Base-by-base conservation (phyloP, 2,888 invertebrate genomes). In the Drosophila austrosaltans region DNA sequence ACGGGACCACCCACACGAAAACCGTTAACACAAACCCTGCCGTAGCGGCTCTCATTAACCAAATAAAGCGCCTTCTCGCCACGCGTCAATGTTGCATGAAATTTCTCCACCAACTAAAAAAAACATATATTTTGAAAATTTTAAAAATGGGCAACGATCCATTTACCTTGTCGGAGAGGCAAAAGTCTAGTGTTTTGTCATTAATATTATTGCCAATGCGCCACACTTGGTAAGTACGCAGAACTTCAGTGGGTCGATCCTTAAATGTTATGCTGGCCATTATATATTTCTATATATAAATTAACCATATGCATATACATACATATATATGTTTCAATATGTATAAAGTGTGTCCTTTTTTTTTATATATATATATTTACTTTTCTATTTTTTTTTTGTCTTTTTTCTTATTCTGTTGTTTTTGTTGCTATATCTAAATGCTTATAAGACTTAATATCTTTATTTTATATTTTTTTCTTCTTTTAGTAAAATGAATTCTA, bases 201-300 rank as follows among this genome's bases (percentile, higher is more conserved):
- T 36, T 1, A 6, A 25, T 36, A 53, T 78, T 54, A 48, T 59
- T 78, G 7, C 77, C 77, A 28, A 75, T 75, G 40, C 77, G 77
- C 7, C 76, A 2, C 8, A 76, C 79, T 40, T 78, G 77, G 25
- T 78, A 78, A 32, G 54, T 75, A 32, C 63, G 77, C 25, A 78
- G 2, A 10, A 72, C 72, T 7, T 68, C 53, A 25, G 77, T 68
- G 36, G 77, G 79, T 7, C 22, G 67, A 16, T 42, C 69, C 60
- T 76, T 53, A 44, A 78, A 65, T 25, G 67, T 72, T 16, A 78
- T 66, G 39, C 72, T 78, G 36, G 79, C 79, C 77, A 78, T 77
- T 32, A 32, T 32, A 6, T 32, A 30, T 39, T 20, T 54, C 28
- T 54, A 25, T 30, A 32, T 28, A 3, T 28, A 28, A 28, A 28